Evolutionary conservation across 2,113 vertebrate genomes (phyloP), one percentile per base, ranked within the genome.

Genomic region (Catharus bicknelli): DNA sequence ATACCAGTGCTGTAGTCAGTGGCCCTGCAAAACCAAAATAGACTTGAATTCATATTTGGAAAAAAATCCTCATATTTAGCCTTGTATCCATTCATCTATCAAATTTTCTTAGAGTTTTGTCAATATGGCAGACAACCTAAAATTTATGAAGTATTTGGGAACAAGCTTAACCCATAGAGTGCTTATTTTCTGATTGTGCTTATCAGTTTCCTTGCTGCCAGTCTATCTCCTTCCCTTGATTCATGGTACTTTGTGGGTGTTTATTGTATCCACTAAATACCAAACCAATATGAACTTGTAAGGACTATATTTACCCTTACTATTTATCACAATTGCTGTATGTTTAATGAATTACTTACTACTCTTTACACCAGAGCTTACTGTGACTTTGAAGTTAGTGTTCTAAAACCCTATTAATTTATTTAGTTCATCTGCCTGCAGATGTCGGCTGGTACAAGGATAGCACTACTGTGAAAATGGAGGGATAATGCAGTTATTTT

Each of bases 41-140:
- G 0, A 4, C 8, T 63, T 38, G 4, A 45, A 53, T 85, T 58
- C 11, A 1, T 38, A 8, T 26, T 76, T 51, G 7, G 27, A 66
- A 85, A 21, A 10, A n/a, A 2, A 0, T 0, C 1, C 5, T 3
- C 5, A 22, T 14, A 32, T 45, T 45, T 59, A 61, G 1, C 16
- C 19, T 53, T 1, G 0, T 32, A 43, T 21, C 7, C 34, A 27
- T 66, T 90, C 16, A 53, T 2, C 6, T 83, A 32, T 57, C 7
- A 42, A 54, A 58, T 90, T 62, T 61, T 45, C 25, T 62, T 50
- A n/a, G 8, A 53, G 2, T 62, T 91, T 69, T 62, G 5, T 15
- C 10, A 25, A 10, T 43, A 29, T n/a, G 9, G 36, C 26, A 57
- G 29, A 38, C 4, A 45, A 25, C 10, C 1, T 76, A 47, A 83